A percentile compares a stretch with the other conserved stretches of the same genome.
phyloP scores from a whole-genome alignment of 1,140 invertebrate genomes.

The Plutomurus gul region DNA sequence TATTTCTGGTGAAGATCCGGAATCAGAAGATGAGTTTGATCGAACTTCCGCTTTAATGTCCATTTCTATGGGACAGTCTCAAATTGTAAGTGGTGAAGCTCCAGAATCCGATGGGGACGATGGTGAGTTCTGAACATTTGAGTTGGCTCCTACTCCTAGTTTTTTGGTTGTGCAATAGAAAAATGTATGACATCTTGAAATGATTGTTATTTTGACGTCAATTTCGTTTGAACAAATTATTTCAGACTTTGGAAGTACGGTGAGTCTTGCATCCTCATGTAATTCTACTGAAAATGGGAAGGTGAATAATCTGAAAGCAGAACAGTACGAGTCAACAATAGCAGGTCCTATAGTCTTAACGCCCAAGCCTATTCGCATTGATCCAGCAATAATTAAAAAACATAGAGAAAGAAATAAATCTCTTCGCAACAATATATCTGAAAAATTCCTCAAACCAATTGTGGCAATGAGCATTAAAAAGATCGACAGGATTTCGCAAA shows the following conservation, averaged over 20 bases:
- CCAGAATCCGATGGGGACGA: conserved; percentile 46
- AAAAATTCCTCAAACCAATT: conserved; percentile 46
- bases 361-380: neutral
- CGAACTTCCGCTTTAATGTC: neutral
- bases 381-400: conserved; percentile 38
- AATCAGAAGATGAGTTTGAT: conserved; percentile 46
- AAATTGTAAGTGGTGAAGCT: conserved; percentile 42
- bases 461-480: conserved; percentile 34
- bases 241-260: conserved; percentile 46
- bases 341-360: neutral
- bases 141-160: neutral
- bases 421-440: conserved; percentile 34
- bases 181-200: neutral
- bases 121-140: neutral
- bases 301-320: neutral
- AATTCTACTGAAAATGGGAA: conserved; percentile 5
- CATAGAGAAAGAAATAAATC: conserved; percentile 47
- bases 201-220: neutral
- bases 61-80: neutral
- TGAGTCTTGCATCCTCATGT: conserved; percentile 16
- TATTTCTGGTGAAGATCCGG: conserved; percentile 33
- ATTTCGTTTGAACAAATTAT: neutral
- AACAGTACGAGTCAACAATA: neutral
- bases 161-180: too few species aligned
- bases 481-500: conserved; percentile 47